These are phyloP conservation scores for Rhea americana DNA, from an alignment of 2,113 vertebrate genomes.

Conservation along the genomic window DNA sequence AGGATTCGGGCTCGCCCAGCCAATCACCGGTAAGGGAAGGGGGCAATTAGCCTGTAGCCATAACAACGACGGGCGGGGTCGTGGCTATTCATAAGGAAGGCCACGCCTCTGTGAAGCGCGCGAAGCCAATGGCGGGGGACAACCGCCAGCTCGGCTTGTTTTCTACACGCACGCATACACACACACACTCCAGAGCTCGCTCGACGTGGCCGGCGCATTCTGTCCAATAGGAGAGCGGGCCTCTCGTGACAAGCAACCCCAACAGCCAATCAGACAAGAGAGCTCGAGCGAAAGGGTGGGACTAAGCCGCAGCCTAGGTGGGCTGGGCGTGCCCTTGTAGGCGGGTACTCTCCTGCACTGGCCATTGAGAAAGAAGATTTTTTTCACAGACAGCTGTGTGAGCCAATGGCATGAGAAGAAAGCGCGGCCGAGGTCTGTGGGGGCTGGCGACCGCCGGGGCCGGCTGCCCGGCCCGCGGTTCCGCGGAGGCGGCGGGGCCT, in stretches of 20 bases:
- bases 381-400: not conserved
- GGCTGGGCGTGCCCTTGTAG: accelerated
- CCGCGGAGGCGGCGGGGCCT: not conserved
- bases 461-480: too few relatives aligned
- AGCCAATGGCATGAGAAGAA: not conserved
- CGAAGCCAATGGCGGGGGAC: constrained; percentile 22
- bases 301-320: not conserved
- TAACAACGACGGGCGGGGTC: accelerated
- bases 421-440: accelerated
- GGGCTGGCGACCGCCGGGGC: accelerated
- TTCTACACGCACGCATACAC: not conserved
- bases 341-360: accelerated
- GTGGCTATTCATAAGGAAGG: not conserved
- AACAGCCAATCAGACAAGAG: not conserved
- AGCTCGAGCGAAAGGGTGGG: not conserved
- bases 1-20: not conserved
- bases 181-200: not conserved
- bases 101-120: not conserved
- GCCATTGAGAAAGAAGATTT: accelerated
- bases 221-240: not conserved
- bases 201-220: not conserved
- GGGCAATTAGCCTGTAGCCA: not conserved
- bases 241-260: not conserved
- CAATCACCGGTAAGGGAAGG: not conserved
- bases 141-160: constrained; percentile 39